Evolutionary conservation across 2,888 invertebrate species (phyloP).

Genomic region (Hyposoter dolosus): DNA sequence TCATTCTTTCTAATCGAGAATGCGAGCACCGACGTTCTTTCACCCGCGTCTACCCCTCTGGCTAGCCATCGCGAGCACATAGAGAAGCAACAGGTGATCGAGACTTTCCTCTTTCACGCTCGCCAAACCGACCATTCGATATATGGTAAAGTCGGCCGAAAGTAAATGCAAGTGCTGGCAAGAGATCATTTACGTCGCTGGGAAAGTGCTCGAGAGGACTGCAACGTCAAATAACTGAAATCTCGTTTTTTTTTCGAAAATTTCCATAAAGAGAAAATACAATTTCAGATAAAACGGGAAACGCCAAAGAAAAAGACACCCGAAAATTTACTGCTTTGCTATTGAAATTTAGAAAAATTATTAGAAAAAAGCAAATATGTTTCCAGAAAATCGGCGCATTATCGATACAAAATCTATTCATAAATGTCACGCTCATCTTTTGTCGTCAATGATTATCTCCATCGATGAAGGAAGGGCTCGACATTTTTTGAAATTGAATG

Average conservation of each 20-base stretch:
- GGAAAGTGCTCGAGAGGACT: background rate
- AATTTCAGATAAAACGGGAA: background rate
- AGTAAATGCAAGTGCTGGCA: slow-evolving; percentile 1
- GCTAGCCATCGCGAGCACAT: slow-evolving; percentile 16
- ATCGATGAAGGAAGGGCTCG: background rate
- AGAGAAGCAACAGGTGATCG: slow-evolving; percentile 45
- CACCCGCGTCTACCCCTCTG: slow-evolving; percentile 27
- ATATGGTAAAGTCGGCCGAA: slow-evolving; percentile 25
- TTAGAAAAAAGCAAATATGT: background rate
- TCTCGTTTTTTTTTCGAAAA: background rate
- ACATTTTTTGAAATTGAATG: background rate
- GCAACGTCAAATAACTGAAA: background rate
- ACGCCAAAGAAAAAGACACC: background rate
- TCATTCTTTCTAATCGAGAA: slow-evolving; percentile 63
- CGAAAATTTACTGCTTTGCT: background rate
- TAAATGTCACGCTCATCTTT: background rate
- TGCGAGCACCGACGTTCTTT: slow-evolving; percentile 52
- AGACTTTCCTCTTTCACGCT: slow-evolving; percentile 76
- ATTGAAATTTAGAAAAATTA: background rate
- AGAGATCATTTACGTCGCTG: slow-evolving; percentile 22
- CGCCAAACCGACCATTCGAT: slow-evolving; percentile 69
- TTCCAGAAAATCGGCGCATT: background rate
- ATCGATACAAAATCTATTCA: background rate
- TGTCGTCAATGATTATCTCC: background rate
- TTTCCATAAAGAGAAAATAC: too few species aligned